Evolutionary conservation across 2,113 vertebrate species (phyloP).

Genomic region (Colossoma macropomum): DNA sequence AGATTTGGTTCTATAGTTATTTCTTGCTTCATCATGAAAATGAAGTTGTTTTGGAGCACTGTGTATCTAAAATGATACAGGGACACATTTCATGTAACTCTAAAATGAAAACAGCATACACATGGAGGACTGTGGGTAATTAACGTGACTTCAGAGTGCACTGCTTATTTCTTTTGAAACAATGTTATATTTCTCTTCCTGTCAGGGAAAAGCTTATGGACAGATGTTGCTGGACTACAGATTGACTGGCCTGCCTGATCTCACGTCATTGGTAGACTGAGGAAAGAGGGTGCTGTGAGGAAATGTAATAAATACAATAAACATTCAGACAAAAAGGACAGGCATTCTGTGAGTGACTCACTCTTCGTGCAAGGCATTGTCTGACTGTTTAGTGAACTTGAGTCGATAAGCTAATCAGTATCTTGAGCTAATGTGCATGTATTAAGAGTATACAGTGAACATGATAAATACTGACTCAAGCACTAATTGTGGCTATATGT

Average conservation of each 20-base stretch:
- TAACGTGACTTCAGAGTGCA: too few species aligned
- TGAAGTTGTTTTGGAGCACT: too few species aligned
- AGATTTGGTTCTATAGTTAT: too few species aligned
- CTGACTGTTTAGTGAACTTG: neutral
- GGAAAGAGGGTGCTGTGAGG: neutral
- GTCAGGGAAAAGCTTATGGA: slow-evolving; percentile 86
- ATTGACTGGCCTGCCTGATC: slow-evolving; percentile 84
- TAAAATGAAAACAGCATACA: too few species aligned
- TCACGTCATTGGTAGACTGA: slow-evolving; percentile 85
- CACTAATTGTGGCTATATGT: neutral
- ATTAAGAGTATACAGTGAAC: neutral
- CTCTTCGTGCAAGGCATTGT: neutral
- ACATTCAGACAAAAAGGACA: neutral
- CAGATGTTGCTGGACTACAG: slow-evolving; percentile 89
- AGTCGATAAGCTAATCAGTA: neutral
- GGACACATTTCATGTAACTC: too few species aligned
- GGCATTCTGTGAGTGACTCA: too few species aligned
- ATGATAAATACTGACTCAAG: neutral
- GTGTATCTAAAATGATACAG: too few species aligned
- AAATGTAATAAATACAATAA: neutral
- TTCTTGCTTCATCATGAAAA: too few species aligned
- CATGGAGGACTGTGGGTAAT: neutral
- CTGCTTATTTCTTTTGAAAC: too few species aligned
- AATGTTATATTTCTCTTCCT: neutral
- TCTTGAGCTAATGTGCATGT: too few species aligned